Conservation (phyloP, 2,113 vertebrate genomes). For the Pelmatolapia mariae region DNA sequence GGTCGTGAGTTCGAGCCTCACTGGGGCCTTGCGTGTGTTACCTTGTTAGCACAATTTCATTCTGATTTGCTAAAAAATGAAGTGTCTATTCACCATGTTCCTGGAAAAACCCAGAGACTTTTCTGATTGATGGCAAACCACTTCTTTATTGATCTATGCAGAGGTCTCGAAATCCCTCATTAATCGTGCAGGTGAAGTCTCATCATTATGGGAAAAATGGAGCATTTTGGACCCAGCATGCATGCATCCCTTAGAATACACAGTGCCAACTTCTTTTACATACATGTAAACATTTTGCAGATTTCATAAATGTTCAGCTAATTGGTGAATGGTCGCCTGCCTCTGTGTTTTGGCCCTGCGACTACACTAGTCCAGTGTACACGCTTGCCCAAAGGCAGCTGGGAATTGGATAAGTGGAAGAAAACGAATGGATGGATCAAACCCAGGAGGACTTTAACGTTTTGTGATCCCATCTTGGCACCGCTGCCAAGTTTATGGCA, state of each 20-base stretch:
- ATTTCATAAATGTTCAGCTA: not conserved
- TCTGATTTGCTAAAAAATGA: not conserved
- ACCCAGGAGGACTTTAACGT: not conserved
- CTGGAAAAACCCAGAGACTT: accelerated
- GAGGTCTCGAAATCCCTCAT: not conserved
- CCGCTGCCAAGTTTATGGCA: not conserved
- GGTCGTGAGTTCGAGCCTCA: not conserved
- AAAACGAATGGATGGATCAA: not conserved
- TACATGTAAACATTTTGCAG: not conserved
- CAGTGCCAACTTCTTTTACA: not conserved
- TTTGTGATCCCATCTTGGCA: not conserved
- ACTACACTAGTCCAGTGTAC: not conserved
- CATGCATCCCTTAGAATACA: not conserved
- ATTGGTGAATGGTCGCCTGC: not conserved
- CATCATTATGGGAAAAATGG: accelerated
- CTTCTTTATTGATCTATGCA: not conserved
- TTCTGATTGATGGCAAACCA: accelerated
- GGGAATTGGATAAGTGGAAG: not conserved
- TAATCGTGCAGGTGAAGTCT: not conserved
- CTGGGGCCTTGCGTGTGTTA: accelerated
- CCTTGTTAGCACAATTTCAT: accelerated
- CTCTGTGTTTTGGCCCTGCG: not conserved
- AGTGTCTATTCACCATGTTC: accelerated
- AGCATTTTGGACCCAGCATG: not conserved
- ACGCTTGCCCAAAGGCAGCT: not conserved